Percentiles rank a stretch among this genome's conserved stretches.
Conservation (phyloP, 1,140 invertebrate species). For the Tribolium castaneum region DNA sequence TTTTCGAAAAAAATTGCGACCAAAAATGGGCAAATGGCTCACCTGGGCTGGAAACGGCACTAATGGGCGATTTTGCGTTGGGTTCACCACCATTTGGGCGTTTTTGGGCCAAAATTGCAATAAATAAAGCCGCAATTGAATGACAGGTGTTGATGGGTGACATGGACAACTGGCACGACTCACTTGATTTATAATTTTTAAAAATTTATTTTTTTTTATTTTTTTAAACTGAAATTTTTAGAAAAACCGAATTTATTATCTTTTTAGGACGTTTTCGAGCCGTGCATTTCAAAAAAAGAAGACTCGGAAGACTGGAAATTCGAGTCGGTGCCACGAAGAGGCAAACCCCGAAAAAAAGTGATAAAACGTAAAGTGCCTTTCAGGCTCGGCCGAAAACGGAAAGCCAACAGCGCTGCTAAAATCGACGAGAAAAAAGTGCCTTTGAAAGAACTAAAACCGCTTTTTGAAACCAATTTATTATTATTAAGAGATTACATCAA, state of each 20-base stretch:
- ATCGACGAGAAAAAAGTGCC: slow-evolving; percentile 33
- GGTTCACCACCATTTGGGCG: neutral
- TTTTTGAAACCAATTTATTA: slow-evolving; percentile 25
- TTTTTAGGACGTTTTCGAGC: neutral
- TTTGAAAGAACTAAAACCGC: slow-evolving; percentile 26
- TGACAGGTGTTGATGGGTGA: neutral
- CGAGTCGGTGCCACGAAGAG: slow-evolving; percentile 4
- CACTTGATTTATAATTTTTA: neutral
- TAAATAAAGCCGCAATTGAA: neutral
- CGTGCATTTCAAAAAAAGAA: neutral
- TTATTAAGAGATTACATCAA: slow-evolving; percentile 33
- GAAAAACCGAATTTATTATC: too few species aligned
- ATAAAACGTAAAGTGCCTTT: neutral
- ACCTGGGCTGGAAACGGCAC: neutral
- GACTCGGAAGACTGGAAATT: slow-evolving; percentile 22
- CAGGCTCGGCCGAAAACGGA: slow-evolving; percentile 28
- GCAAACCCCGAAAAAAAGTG: slow-evolving; percentile 1
- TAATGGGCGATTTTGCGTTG: neutral
- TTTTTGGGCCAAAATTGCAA: neutral
- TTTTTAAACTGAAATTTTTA: too few species aligned
- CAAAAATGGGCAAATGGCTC: neutral
- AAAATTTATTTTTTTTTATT: too few species aligned
- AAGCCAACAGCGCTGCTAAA: slow-evolving; percentile 9
- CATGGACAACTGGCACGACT: neutral
- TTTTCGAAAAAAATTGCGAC: neutral